phyloP scores from a whole-genome alignment of 2,888 invertebrate genomes.

The Temnothorax unifasciatus region DNA sequence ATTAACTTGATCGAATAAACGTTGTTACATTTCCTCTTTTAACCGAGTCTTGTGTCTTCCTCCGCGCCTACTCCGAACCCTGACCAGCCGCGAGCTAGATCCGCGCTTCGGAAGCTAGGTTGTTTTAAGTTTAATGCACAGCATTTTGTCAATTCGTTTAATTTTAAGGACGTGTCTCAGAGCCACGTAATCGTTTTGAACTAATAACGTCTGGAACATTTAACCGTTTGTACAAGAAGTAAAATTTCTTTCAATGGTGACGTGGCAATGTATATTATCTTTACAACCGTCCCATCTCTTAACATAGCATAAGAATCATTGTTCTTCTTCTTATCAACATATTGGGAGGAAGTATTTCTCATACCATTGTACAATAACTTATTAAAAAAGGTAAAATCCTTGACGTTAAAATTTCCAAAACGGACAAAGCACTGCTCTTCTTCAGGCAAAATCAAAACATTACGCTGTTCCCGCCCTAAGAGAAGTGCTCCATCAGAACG shows the following conservation, averaged over 20 bases:
- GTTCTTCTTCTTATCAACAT: slow-evolving; percentile 28
- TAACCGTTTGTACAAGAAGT: slow-evolving; percentile 24
- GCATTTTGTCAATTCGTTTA: slow-evolving; percentile 14
- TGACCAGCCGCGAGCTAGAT: too few species aligned
- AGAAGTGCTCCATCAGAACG: slow-evolving; percentile 35
- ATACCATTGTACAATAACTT: slow-evolving; percentile 29
- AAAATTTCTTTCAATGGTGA: slow-evolving; percentile 4
- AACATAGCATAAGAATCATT: slow-evolving; percentile 31
- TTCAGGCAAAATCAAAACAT: slow-evolving; percentile 16
- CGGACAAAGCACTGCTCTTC: slow-evolving; percentile 17
- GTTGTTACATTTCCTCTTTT: too few species aligned
- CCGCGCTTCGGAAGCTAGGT: too few species aligned
- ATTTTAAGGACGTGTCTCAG: slow-evolving; percentile 25
- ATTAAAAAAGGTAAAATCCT: slow-evolving; percentile 15
- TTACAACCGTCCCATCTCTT: slow-evolving; percentile 13
- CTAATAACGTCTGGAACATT: slow-evolving; percentile 6
- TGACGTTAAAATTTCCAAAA: not conserved
- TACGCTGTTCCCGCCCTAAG: not conserved
- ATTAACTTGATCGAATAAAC: too few species aligned
- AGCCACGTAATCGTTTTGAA: slow-evolving; percentile 22
- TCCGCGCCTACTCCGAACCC: too few species aligned
- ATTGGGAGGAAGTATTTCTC: not conserved
- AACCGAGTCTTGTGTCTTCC: too few species aligned
- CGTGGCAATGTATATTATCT: slow-evolving; percentile 40
- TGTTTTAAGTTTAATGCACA: slow-evolving; percentile 33